Evolutionary conservation across 2,797 vertebrate genomes (phyloP).

Genomic region (Aselliscus stoliczkanus): DNA sequence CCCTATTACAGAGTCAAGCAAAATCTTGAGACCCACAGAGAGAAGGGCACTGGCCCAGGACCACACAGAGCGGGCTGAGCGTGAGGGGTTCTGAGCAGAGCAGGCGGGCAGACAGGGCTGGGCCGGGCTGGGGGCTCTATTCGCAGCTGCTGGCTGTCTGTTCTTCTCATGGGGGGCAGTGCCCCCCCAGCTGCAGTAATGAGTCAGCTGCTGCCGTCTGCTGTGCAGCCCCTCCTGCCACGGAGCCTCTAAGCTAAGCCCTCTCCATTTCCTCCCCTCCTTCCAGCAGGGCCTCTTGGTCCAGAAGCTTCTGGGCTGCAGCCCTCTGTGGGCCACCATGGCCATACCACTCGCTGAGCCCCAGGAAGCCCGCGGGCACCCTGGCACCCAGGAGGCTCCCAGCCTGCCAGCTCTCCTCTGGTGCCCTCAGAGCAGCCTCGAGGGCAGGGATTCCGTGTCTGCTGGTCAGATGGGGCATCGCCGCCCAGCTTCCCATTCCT

Average conservation of each 20-base stretch:
- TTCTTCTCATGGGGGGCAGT: neutral
- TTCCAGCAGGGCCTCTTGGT: neutral
- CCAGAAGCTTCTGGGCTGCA: neutral
- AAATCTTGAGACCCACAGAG: neutral
- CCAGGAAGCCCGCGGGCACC: neutral
- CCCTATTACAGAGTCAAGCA: neutral
- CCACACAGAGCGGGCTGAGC: neutral
- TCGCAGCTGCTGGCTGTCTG: neutral
- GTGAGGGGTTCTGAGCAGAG: neutral
- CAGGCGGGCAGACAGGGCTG: accelerated
- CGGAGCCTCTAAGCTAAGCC: neutral
- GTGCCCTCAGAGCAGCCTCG: accelerated
- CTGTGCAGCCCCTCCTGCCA: neutral
- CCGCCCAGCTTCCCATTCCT: neutral
- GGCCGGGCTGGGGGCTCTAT: neutral
- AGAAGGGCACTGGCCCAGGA: neutral
- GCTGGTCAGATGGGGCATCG: neutral
- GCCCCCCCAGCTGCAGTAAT: neutral
- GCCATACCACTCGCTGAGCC: no score
- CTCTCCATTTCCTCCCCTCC: neutral
- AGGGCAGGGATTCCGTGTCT: no score
- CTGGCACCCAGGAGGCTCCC: no score
- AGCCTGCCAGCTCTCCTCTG: neutral
- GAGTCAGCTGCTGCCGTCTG: neutral
- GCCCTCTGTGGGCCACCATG: neutral